phyloP scores from a whole-genome alignment of 2,113 vertebrate species.

The Varanus salvator region DNA sequence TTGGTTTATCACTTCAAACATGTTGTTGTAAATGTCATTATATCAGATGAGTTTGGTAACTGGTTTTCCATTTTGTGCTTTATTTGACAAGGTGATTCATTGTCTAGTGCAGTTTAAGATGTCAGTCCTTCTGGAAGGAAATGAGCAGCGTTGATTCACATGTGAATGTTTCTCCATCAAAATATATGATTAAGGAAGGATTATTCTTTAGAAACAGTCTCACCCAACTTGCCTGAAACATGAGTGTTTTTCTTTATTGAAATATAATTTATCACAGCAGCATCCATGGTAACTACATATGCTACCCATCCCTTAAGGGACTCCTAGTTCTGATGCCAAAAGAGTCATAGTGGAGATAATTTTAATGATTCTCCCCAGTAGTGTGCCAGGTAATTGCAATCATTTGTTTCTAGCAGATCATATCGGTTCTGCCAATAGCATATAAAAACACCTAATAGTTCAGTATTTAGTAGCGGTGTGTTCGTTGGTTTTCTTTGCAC shows the following conservation, averaged over 20 bases:
- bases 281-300: slow-evolving; percentile 39
- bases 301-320: slow-evolving; percentile 19
- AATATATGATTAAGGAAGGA: slow-evolving; percentile 76
- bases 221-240: slow-evolving; percentile 71
- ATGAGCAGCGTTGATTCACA: slow-evolving; percentile 69
- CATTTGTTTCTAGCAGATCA: slow-evolving; percentile 44
- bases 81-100: slow-evolving; percentile 83
- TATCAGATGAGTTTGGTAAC: slow-evolving; percentile 79
- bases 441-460: background rate
- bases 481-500: background rate
- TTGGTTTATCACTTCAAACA: slow-evolving; percentile 77
- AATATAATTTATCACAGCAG: slow-evolving; percentile 69
- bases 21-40: slow-evolving; percentile 80
- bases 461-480: background rate
- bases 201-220: slow-evolving; percentile 73
- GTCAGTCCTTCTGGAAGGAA: slow-evolving; percentile 75
- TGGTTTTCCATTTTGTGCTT: slow-evolving; percentile 78
- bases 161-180: slow-evolving; percentile 73
- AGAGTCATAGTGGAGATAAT: slow-evolving; percentile 45
- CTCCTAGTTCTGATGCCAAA: slow-evolving; percentile 25
- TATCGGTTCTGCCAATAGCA: slow-evolving; percentile 30
- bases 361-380: slow-evolving; percentile 41
- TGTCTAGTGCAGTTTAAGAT: slow-evolving; percentile 77
- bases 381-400: slow-evolving; percentile 52
- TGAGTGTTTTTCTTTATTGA: slow-evolving; percentile 64